Base-by-base conservation (phyloP, 2,888 invertebrate genomes). In the Mesodorylaimus sp. region DNA sequence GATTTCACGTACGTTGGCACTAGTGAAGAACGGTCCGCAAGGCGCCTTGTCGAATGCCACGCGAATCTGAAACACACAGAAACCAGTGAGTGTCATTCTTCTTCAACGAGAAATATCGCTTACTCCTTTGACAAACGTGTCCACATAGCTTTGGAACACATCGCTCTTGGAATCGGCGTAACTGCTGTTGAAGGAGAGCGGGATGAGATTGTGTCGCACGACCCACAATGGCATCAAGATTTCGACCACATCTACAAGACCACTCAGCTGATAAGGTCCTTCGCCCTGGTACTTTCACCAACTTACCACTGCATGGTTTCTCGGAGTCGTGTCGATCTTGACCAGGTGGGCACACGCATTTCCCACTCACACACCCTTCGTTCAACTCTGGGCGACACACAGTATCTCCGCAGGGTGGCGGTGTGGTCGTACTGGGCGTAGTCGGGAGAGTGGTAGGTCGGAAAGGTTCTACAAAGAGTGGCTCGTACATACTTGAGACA, bases 341-440 rank as follows among this genome's bases (percentile, higher is more conserved):
- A 21, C 62, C 62, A 1, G 60, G 60, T 16, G 56, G 52, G 47
- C 65, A 65, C 10, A 57, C 60, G 52, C 65, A 65, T 16, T 57
- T 56, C 5, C 62, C 62, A 32, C 58, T 58, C 25, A 64, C 59
- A 52, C 65, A 65, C 10, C 10, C 27, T 43, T 43, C 44, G 24
- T 27, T 27, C 7, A 26, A 25, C 13, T 26, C 24, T 10, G 44
- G 27, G 24, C 27, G 24, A 19, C 44, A 43, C 7, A 43, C 19
- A 26, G 24, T 25, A 43, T 7, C 27, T 10, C 44, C 44, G 44
- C 44, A 43, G 10, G 27, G 10, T 3, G 44, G 44, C 10, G 7
- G 10, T 10, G 27, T 24, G 10, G 44, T 43, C 26, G 27, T 7
- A 7, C 26, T 25, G 25, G 13, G 5, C 7, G 44, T 43, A 39